phyloP scores from a whole-genome alignment of 2,888 invertebrate genomes.

The Volucella bombylans region DNA sequence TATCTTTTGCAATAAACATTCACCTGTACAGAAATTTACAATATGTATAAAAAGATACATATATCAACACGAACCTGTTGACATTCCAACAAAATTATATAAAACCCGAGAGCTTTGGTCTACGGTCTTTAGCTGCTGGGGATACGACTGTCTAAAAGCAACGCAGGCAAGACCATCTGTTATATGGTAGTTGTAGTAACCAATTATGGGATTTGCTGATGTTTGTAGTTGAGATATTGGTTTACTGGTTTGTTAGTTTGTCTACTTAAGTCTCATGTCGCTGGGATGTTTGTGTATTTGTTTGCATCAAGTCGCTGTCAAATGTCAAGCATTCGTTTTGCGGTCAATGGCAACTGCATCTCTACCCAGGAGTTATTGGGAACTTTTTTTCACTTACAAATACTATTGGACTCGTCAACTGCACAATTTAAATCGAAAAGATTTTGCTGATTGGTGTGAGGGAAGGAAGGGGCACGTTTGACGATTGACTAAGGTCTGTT shows the following conservation, averaged over 20 bases:
- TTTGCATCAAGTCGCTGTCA: conserved; percentile 39
- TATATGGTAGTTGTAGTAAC: conserved; percentile 44
- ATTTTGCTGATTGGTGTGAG: too few relatives aligned
- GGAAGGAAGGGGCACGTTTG: too few relatives aligned
- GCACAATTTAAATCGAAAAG: background rate
- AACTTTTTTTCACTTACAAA: conserved; percentile 21
- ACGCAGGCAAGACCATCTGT: conserved; percentile 26
- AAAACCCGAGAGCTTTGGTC: conserved; percentile 12
- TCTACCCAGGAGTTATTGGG: conserved; percentile 57
- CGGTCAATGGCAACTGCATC: conserved; percentile 66
- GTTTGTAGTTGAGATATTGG: conserved; percentile 31
- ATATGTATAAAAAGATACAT: background rate
- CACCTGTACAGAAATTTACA: background rate
- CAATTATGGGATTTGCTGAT: conserved; percentile 51
- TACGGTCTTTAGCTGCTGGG: conserved; percentile 7
- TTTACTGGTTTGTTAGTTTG: conserved; percentile 38
- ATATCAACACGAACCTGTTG: conserved; percentile 47
- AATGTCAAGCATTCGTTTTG: conserved; percentile 56
- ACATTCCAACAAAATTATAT: conserved; percentile 48
- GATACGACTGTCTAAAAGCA: conserved; percentile 13
- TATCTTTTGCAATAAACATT: conserved; percentile 23
- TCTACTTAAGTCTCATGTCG: conserved; percentile 24
- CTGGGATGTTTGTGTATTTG: conserved; percentile 25
- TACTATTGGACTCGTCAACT: conserved; percentile 8
- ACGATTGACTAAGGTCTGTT: too few relatives aligned